Base-by-base conservation (phyloP, 2,888 invertebrate genomes). In the Heliconius aoede region DNA sequence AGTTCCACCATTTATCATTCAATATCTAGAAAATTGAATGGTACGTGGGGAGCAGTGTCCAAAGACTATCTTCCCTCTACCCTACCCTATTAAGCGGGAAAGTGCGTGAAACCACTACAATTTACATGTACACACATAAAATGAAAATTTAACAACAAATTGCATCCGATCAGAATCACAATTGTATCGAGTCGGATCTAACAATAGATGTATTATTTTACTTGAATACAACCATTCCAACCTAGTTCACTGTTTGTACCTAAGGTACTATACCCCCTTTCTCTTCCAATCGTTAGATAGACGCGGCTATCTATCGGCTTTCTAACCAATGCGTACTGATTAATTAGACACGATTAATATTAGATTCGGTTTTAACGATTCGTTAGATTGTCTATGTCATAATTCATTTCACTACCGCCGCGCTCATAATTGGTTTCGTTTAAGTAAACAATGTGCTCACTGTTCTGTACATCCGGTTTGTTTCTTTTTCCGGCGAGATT, bases 281-380 rank as follows among this genome's bases (percentile, higher is more conserved):
- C 93, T 92, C 92, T 90, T 89, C 85, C 84, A 86, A 85, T 87
- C 87, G 85, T 85, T 85, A 86, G 83, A 84, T 85, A 86, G 85
- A 87, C 87, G 84, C 84, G 84, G 84, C 85, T 85, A 87, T 89
- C 85, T 85, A 87, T 89, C 87, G 82, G 88, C 93, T 94, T 94
- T 93, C 93, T 93, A n/a, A 92, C 86, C 85, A 91, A 91, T 90
- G 89, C 92, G 90, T 89, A 90, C 89, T 89, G 92, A 93, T 94
- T 93, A 93, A 94, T 94, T 92, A 91, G 89, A 87, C 87, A 88
- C 91, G 92, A 92, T 93, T 90, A 88, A 84, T 87, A 88, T 87
- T 85, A 32, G 86, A 86, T 84, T 83, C 83, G 85, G 89, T 87
- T 88, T 88, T 74, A 74, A 73, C 74, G 78, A 80, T 79, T 74